Evolutionary conservation across 2,888 invertebrate species (phyloP).

Genomic region (Volucella zonaria): DNA sequence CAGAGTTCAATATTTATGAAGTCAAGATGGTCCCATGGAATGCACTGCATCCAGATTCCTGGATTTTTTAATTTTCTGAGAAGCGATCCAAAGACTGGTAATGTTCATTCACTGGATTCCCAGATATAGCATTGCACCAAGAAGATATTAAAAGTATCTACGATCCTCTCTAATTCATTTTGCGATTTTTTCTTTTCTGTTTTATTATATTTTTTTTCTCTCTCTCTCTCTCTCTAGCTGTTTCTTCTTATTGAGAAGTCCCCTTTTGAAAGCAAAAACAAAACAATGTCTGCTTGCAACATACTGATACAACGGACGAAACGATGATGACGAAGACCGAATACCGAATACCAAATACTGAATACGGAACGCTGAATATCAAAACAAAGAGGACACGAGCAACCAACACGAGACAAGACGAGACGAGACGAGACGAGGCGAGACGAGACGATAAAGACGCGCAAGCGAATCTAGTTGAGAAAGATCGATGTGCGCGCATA

Average conservation of each 20-base stretch:
- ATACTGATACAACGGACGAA: too few relatives aligned
- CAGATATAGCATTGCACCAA: not conserved
- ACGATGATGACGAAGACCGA: conserved; percentile 1
- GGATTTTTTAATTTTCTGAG: not conserved
- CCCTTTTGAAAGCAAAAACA: conserved; percentile 15
- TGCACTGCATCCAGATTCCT: not conserved
- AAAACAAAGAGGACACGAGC: not conserved
- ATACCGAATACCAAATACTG: too few relatives aligned
- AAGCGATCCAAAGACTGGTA: conserved; percentile 28
- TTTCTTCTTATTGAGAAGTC: not conserved
- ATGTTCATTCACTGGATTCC: conserved; percentile 42
- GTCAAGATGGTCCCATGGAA: conserved; percentile 8
- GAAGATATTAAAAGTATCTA: conserved; percentile 22
- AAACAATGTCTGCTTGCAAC: conserved; percentile 10
- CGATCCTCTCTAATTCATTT: conserved; percentile 23
- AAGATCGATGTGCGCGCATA: conserved; percentile 58
- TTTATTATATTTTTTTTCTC: too few relatives aligned
- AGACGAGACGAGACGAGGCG: not conserved
- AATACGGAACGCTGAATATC: not conserved
- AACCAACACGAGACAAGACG: conserved; percentile 7
- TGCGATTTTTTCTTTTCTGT: not conserved
- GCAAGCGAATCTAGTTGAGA: conserved; percentile 44
- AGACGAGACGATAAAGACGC: conserved; percentile 3
- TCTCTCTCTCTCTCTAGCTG: not conserved
- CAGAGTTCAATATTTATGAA: conserved; percentile 21